phyloP scores from a whole-genome alignment of 1,140 invertebrate species.

The Cylas formicarius region DNA sequence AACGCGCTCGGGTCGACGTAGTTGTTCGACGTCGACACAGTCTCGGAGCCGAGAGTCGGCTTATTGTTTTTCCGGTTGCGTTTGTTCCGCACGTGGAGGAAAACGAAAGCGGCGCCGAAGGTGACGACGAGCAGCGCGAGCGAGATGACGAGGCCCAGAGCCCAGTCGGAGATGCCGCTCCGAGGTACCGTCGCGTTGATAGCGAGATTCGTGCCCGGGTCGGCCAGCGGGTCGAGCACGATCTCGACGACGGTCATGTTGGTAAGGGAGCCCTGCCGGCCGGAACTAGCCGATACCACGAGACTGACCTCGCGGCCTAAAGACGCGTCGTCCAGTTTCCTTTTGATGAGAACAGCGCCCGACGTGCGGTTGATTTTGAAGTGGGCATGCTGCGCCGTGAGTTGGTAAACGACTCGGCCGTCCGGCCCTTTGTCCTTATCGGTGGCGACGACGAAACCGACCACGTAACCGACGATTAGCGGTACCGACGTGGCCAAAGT shows the following conservation, averaged over 20 bases:
- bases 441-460: slow-evolving; percentile 81
- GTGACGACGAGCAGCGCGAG: slow-evolving; percentile 73
- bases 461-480: slow-evolving; percentile 64
- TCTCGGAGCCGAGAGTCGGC: slow-evolving; percentile 62
- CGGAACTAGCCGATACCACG: slow-evolving; percentile 79
- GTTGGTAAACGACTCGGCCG: slow-evolving; percentile 82
- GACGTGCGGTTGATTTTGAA: slow-evolving; percentile 89
- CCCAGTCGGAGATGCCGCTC: slow-evolving; percentile 75
- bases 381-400: slow-evolving; percentile 74
- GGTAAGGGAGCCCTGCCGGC: slow-evolving; percentile 73
- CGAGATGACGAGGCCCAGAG: slow-evolving; percentile 73
- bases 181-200: slow-evolving; percentile 49
- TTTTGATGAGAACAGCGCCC: slow-evolving; percentile 76
- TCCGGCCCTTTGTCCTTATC: slow-evolving; percentile 88
- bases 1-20: slow-evolving; percentile 79
- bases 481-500: slow-evolving; percentile 59
- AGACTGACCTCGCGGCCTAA: slow-evolving; percentile 66
- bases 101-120: slow-evolving; percentile 74
- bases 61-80: slow-evolving; percentile 74
- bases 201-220: slow-evolving; percentile 52
- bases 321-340: slow-evolving; percentile 60
- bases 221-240: slow-evolving; percentile 61
- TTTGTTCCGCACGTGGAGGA: slow-evolving; percentile 75
- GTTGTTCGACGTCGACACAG: slow-evolving; percentile 66
- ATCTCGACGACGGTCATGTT: slow-evolving; percentile 84